These are phyloP conservation scores for Ceratoteleas bidentatus DNA, from an alignment of 1,140 invertebrate genomes.

Conservation along the genomic window DNA sequence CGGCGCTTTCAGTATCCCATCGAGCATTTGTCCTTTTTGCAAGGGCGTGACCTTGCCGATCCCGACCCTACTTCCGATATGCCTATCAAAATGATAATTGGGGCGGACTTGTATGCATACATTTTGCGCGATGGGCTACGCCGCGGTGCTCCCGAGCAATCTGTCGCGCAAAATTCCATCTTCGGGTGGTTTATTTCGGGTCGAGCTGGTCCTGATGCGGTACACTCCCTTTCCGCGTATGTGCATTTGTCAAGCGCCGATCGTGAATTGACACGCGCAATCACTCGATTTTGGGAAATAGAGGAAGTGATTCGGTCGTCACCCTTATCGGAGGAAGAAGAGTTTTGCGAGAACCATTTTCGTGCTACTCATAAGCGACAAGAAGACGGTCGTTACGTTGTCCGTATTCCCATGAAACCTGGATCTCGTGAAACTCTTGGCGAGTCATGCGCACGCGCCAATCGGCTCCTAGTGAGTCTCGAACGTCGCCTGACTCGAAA, in stretches of 20 bases:
- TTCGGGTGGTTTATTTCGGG: conserved; percentile 24
- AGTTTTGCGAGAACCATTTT: not conserved
- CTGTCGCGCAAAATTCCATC: conserved; percentile 19
- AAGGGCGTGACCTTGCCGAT: not conserved
- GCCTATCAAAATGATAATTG: conserved; percentile 13
- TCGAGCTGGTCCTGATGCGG: not conserved
- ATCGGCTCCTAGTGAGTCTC: not conserved
- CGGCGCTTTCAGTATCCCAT: not conserved
- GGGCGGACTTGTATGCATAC: conserved; percentile 18
- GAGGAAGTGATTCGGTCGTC: not conserved
- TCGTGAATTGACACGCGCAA: not conserved
- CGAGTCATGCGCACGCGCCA: not conserved
- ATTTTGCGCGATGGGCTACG: not conserved
- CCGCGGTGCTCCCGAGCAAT: not conserved
- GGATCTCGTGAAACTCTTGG: not conserved
- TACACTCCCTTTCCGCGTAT: not conserved
- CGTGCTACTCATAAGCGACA: not conserved
- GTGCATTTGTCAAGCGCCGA: not conserved
- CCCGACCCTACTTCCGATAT: not conserved
- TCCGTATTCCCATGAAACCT: not conserved
- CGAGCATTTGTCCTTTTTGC: not conserved
- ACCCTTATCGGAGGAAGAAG: not conserved
- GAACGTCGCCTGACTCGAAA: not conserved
- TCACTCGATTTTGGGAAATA: conserved; percentile 1
- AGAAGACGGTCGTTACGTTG: not conserved